phyloP scores from a whole-genome alignment of 2,113 vertebrate genomes.

The Lasiurus borealis region DNA sequence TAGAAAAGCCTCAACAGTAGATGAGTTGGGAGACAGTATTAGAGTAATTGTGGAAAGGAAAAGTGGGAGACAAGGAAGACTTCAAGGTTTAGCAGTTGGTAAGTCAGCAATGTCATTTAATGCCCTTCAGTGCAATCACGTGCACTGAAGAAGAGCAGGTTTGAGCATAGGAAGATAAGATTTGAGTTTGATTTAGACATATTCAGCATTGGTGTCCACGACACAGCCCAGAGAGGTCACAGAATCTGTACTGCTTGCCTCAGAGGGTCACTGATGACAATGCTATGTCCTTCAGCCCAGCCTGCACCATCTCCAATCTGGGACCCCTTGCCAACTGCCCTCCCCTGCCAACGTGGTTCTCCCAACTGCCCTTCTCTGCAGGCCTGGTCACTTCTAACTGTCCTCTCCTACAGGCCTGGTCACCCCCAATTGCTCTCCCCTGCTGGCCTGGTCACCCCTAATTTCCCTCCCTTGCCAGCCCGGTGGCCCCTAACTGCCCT shows the following conservation, averaged over 20 bases:
- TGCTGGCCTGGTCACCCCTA: no score
- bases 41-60: background rate
- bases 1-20: background rate
- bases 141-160: background rate
- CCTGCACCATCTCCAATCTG: no score
- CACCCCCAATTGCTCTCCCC: no score
- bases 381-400: no score
- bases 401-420: no score
- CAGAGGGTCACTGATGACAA: background rate
- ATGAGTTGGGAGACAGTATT: background rate
- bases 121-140: background rate
- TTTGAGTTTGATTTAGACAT: background rate
- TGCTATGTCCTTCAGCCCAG: no score
- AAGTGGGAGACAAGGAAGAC: background rate
- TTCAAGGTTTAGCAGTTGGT: background rate
- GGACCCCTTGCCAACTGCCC: no score
- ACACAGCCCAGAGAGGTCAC: background rate
- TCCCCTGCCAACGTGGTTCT: no score
- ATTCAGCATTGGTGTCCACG: background rate
- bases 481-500: no score
- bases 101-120: background rate
- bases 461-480: no score
- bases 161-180: background rate
- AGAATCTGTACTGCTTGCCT: background rate
- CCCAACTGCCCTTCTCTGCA: no score